phyloP scores from a whole-genome alignment of 2,113 vertebrate species.

The Alouatta palliata region DNA sequence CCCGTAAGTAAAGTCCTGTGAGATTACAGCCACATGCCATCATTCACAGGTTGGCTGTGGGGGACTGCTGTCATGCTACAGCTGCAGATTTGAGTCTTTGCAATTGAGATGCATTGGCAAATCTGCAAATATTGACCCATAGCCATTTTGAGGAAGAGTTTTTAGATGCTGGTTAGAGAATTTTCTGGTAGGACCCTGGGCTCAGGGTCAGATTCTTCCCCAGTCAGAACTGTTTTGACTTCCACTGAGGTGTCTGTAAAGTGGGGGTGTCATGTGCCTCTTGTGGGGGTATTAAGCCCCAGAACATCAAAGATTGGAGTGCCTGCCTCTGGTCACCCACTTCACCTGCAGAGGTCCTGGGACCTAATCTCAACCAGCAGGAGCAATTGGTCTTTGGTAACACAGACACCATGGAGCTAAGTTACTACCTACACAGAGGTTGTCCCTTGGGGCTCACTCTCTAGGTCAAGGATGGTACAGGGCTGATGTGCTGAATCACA shows the following conservation, averaged over 20 bases:
- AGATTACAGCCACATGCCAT: background rate
- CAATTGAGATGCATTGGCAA: background rate
- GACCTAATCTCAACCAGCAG: constrained; percentile 82
- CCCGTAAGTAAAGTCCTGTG: background rate
- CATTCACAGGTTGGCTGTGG: no score
- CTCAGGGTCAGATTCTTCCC: background rate
- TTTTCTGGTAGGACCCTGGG: background rate
- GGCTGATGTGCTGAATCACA: constrained; percentile 80
- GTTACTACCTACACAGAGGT: constrained; percentile 66
- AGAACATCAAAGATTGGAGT: no score
- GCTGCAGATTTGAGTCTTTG: background rate
- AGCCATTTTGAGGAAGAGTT: no score
- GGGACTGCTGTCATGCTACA: background rate
- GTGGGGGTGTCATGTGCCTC: background rate
- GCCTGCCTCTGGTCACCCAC: background rate
- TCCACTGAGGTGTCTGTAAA: background rate
- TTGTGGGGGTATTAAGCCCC: background rate
- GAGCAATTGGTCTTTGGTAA: constrained; percentile 85
- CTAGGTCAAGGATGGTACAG: constrained; percentile 87
- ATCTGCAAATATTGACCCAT: fast-evolving
- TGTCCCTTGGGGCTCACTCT: constrained; percentile 78
- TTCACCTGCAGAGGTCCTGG: constrained; percentile 81
- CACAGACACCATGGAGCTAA: constrained; percentile 87
- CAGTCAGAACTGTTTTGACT: background rate
- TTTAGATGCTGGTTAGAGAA: background rate